Percentiles rank a stretch among this genome's conserved stretches.
Conservation (phyloP, 2,888 invertebrate species). For the Lucinisca nassula region DNA sequence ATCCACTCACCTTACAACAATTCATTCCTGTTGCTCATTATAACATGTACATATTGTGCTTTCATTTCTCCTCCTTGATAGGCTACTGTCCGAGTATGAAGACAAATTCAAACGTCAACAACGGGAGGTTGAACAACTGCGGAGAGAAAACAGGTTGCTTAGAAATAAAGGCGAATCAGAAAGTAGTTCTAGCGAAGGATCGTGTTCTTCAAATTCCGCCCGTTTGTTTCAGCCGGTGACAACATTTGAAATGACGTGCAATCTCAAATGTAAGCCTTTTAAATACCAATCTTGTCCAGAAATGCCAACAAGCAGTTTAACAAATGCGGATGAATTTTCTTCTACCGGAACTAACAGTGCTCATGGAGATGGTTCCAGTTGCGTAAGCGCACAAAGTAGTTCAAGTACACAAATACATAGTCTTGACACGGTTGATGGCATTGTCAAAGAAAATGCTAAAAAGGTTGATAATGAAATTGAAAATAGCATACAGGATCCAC, state of each 20-base stretch:
- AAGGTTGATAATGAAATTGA: neutral
- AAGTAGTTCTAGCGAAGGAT: neutral
- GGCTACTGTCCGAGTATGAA: conserved; percentile 26
- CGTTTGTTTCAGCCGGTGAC: neutral
- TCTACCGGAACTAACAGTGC: neutral
- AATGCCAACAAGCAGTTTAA: neutral
- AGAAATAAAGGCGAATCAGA: neutral
- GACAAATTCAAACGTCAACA: conserved; percentile 5
- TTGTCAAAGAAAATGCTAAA: neutral
- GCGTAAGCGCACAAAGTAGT: neutral
- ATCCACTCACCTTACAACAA: too few species aligned
- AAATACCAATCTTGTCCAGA: neutral
- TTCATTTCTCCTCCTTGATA: neutral
- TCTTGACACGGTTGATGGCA: neutral
- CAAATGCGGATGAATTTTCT: neutral
- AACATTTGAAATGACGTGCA: conserved; percentile 10
- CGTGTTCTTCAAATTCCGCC: neutral
- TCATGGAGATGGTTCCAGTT: neutral
- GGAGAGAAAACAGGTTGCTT: neutral
- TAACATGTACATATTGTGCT: too few species aligned
- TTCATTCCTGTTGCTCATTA: too few species aligned
- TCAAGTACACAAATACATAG: neutral
- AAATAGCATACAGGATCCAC: neutral
- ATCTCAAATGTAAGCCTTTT: neutral
- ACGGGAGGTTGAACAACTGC: neutral